Evolutionary conservation across 2,113 vertebrate genomes (phyloP).

Genomic region (Hippolais icterina): DNA sequence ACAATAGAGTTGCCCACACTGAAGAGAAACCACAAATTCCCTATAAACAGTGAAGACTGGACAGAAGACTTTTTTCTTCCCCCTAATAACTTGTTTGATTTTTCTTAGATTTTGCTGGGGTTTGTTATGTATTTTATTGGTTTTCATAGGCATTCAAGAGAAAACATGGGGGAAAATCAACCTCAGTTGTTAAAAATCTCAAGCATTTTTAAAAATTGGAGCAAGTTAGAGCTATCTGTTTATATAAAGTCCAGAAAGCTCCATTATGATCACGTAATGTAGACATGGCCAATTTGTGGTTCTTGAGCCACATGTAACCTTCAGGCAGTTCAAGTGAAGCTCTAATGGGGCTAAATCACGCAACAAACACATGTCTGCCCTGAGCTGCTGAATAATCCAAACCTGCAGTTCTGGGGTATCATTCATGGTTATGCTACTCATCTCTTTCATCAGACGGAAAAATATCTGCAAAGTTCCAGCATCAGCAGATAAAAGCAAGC

Average conservation of each 20-base stretch:
- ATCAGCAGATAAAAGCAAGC: background rate
- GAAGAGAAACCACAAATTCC: background rate
- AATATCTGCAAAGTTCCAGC: background rate
- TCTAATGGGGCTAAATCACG: background rate
- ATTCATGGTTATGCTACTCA: no score
- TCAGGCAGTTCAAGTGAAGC: background rate
- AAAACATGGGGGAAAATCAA: background rate
- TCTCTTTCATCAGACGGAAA: background rate
- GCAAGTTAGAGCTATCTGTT: background rate
- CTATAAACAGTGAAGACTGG: background rate
- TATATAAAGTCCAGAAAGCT: background rate
- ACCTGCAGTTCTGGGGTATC: background rate
- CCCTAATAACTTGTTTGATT: background rate
- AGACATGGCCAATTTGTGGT: background rate
- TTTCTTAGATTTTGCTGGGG: background rate
- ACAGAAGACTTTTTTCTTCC: background rate
- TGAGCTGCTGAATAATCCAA: background rate
- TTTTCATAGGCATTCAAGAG: background rate
- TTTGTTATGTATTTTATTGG: background rate
- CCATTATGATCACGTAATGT: background rate
- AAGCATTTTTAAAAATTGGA: background rate
- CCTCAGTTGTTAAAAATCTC: background rate
- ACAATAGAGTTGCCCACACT: background rate
- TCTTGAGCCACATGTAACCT: background rate
- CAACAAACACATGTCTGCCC: background rate